Evolutionary conservation across 2,797 vertebrate species (phyloP).

Genomic region (Sparidentex hasta): DNA sequence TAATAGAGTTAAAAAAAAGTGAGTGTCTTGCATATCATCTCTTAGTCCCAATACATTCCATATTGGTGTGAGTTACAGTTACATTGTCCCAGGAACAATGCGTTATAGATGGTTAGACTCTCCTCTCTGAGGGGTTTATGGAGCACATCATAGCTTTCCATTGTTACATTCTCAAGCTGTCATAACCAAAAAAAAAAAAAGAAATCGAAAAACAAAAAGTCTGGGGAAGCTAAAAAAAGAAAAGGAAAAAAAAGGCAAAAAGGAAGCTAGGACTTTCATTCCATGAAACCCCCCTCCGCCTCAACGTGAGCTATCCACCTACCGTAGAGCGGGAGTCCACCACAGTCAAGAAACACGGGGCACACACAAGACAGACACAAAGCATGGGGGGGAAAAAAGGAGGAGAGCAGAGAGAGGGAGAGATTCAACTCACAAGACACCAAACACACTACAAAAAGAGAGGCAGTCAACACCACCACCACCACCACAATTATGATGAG

Average conservation of each 20-base stretch:
- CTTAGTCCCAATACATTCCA: conserved; percentile 76
- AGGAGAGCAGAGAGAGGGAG: conserved; percentile 85
- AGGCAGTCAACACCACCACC: conserved; percentile 78
- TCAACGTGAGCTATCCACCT: conserved; percentile 85
- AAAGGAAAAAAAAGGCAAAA: conserved; percentile 52
- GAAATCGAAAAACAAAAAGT: conserved; percentile 1
- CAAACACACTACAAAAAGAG: conserved; percentile 79
- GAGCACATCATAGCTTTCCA: conserved; percentile 84
- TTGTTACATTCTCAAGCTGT: conserved; percentile 80
- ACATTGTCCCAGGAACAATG: conserved; percentile 80
- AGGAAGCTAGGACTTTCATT: conserved; percentile 86
- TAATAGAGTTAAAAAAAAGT: conserved; percentile 72
- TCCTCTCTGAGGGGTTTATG: conserved; percentile 79
- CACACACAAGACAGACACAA: conserved; percentile 86
- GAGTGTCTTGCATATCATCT: conserved; percentile 74
- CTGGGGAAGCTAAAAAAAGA: conserved; percentile 27
- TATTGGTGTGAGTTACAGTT: conserved; percentile 78
- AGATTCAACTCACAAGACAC: conserved; percentile 88
- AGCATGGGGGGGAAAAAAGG: conserved; percentile 66
- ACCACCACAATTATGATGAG: conserved; percentile 68
- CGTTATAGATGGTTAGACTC: conserved; percentile 72
- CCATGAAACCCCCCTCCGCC: conserved; percentile 81
- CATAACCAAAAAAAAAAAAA: conserved; percentile 66
- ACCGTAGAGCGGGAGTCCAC: conserved; percentile 87
- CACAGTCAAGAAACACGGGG: conserved; percentile 84